Conservation (phyloP, 2,797 vertebrate genomes). For the Hypotaenidia philippensis region DNA sequence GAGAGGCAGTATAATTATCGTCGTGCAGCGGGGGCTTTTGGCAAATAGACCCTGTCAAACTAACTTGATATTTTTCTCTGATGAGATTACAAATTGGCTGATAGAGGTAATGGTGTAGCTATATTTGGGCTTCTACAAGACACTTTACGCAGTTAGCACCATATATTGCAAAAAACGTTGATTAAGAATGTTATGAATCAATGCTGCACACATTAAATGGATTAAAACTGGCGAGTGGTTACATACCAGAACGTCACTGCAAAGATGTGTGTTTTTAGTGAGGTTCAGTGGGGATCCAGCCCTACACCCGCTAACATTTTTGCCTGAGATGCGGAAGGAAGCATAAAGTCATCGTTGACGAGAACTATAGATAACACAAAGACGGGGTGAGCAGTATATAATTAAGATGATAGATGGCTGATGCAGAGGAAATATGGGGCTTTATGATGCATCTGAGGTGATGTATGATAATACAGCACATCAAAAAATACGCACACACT, state of each 20-base stretch:
- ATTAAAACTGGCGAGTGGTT: background rate
- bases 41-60: background rate
- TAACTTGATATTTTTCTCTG: background rate
- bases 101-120: background rate
- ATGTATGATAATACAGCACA: background rate
- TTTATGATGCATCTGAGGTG: background rate
- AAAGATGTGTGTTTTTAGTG: background rate
- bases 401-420: constrained; percentile 27
- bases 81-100: background rate
- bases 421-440: background rate
- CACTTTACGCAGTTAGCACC: background rate
- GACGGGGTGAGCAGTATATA: background rate
- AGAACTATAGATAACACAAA: constrained; percentile 6
- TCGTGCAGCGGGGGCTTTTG: background rate
- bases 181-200: background rate
- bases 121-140: constrained; percentile 41
- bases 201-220: background rate
- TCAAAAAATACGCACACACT: background rate
- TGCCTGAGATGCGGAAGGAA: constrained; percentile 6
- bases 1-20: background rate
- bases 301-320: background rate
- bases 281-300: background rate
- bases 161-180: background rate
- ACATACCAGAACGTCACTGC: background rate
- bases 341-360: background rate